Base-by-base conservation (phyloP, 2,888 invertebrate species). In the Eugnorisma glareosa region DNA sequence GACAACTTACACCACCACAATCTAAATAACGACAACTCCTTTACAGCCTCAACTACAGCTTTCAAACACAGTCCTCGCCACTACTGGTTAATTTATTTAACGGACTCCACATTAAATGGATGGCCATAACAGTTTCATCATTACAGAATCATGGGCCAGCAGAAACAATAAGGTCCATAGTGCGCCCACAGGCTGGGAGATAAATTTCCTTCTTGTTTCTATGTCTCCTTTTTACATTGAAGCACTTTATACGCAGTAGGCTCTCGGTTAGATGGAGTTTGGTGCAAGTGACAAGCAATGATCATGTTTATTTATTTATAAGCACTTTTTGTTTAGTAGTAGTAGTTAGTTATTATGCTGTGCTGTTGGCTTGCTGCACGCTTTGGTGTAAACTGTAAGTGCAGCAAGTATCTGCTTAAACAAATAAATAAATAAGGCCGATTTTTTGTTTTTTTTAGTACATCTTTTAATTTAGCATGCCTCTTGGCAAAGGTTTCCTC, bases 141-240 rank as follows among this genome's bases (percentile, higher is more conserved):
- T 81, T 76, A 79, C 69, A 74, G 83, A 88, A 88, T 88, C 86
- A 86, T 85, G 86, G 87, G 86, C 83, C 79, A 78, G 77, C 70
- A 77, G 87, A 83, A 90, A 91, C 89, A 91, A 90, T 90, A 87
- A 88, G 81, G 85, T 85, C 85, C 86, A 86, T 78, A 83, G 90
- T 89, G 91, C 94, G 92, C 95, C 94, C 93, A 94, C 95, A 91
- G 90, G 84, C 87, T 76, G 84, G 74, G 90, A 94, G 94, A 95
- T 95, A 95, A 95, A 95, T 95, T 94, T 95, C 92, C 94, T 93
- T 88, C 92, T 95, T 94, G 95, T 96, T 95, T 95, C 95, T 95
- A 91, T 90, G 92, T 95, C 93, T 95, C 93, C 93, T 94, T 94
- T 95, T 94, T 94, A 95, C 94, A 93, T 93, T 93, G 93, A 91